Base-by-base conservation (phyloP, 2,888 invertebrate genomes). In the Drymonia ruficornis region DNA sequence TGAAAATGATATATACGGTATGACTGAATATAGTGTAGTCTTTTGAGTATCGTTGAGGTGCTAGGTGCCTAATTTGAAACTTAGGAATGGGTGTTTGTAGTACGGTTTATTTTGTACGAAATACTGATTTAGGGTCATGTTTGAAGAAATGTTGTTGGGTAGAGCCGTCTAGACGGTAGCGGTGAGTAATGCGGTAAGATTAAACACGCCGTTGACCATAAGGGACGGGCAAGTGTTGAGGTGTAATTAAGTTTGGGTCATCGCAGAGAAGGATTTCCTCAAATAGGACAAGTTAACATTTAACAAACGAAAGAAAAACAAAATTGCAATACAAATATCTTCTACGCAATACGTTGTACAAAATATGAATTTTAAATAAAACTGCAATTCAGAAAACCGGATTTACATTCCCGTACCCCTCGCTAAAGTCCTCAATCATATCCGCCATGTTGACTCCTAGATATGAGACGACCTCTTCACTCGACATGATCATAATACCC, bases 401-500 rank as follows among this genome's bases (percentile, higher is more conserved):
- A 78, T 81, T 80, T 77, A 81, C 81, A 83, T 85, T 80, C 81
- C 80, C 80, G 76, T 77, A 74, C 78, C 79, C 78, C 80, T 83
- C 81, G 80, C 74, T n/a, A 76, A 78, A 84, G 82, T 83, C 77
- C 89, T 90, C 85, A 78, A 88, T 87, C 84, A 83, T 81, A 78
- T 83, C 78, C 90, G 90, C 88, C 72, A 81, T 89, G 91, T 91
- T 91, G 90, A 90, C 87, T 91, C 81, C 83, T 86, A 86, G 86
- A 89, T 86, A 86, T 83, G 88, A 85, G 83, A 87, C 87, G 87
- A 87, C 83, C 86, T 84, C 88, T 87, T 83, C 76, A 88, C 87
- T 88, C 89, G 76, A 88, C 88, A 89, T 89, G 87, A 88, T 89
- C 89, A 86, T 89, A 91, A 88, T 89, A 87, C 86, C 85, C 87